Percentiles rank a stretch among this genome's conserved stretches.
Conservation (phyloP, 2,797 vertebrate species). For the Pachyuromys duprasi region DNA sequence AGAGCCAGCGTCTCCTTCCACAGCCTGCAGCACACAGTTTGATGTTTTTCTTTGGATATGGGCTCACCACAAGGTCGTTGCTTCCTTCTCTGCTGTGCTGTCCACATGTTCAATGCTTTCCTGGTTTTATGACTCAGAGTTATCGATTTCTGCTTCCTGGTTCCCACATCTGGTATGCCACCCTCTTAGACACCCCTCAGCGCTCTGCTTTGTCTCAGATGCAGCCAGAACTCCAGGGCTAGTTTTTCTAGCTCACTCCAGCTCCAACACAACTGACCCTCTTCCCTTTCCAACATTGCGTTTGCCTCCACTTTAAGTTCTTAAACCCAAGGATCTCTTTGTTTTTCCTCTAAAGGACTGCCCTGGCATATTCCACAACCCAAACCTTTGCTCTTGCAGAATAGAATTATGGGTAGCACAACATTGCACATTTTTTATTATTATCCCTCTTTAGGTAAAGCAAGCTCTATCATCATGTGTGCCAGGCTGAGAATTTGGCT, state of each 20-base stretch:
- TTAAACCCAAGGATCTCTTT: background rate
- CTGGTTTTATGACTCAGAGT: constrained; percentile 65
- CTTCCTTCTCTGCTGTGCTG: background rate
- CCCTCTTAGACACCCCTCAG: background rate
- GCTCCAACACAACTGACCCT: background rate
- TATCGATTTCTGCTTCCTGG: constrained; percentile 58
- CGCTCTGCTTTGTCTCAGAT: constrained; percentile 26
- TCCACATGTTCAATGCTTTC: constrained; percentile 54
- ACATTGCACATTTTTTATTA: background rate
- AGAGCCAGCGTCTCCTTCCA: too few species aligned
- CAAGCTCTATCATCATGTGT: background rate
- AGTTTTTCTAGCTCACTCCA: background rate
- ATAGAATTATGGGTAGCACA: background rate
- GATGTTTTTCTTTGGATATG: background rate
- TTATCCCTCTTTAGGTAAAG: background rate
- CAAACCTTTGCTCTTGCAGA: background rate
- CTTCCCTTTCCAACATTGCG: background rate
- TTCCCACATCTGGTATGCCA: background rate
- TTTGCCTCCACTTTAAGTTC: background rate
- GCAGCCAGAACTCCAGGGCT: background rate
- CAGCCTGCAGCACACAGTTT: too few species aligned
- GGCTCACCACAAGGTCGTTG: background rate
- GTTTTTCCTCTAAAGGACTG: constrained; percentile 6
- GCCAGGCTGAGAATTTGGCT: background rate
- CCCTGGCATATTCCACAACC: background rate